These are phyloP conservation scores for Zhuqinia jingwanae DNA, from an alignment of 2,888 invertebrate species.

Conservation along the genomic window DNA sequence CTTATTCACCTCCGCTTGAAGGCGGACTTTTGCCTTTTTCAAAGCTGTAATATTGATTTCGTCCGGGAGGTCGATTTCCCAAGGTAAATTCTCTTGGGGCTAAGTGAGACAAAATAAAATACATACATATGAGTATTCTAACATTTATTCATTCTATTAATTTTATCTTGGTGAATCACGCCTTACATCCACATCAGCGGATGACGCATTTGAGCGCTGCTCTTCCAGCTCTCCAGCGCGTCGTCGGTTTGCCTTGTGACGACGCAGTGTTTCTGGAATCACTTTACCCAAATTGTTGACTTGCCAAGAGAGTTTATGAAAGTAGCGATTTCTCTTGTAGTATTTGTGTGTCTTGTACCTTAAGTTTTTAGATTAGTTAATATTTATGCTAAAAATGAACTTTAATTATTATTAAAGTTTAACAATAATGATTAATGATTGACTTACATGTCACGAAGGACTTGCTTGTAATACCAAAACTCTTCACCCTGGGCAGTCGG, in stretches of 20 bases:
- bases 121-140: background rate
- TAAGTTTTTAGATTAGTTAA: no score
- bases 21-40: conserved; percentile 4
- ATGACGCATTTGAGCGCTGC: background rate
- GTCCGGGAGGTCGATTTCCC: conserved; percentile 46
- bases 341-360: conserved; percentile 60
- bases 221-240: conserved; percentile 54
- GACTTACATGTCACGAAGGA: conserved; percentile 60
- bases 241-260: background rate
- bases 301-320: conserved; percentile 64
- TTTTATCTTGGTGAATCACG: background rate
- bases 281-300: conserved; percentile 16
- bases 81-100: conserved; percentile 45
- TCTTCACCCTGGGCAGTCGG: conserved; percentile 47
- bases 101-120: background rate
- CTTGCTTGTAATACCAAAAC: conserved; percentile 66
- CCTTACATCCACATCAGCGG: conserved; percentile 22
- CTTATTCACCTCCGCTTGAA: background rate
- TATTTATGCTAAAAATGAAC: no score
- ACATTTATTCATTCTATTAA: no score
- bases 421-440: no score
- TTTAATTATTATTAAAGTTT: no score
- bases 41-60: conserved; percentile 43
- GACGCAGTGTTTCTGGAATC: conserved; percentile 59
- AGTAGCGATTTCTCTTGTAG: conserved; percentile 63